Percentiles rank a stretch among this genome's conserved stretches.
These are phyloP conservation scores for Biston stratarius DNA, from an alignment of 2,888 invertebrate species.

Conservation along the genomic window DNA sequence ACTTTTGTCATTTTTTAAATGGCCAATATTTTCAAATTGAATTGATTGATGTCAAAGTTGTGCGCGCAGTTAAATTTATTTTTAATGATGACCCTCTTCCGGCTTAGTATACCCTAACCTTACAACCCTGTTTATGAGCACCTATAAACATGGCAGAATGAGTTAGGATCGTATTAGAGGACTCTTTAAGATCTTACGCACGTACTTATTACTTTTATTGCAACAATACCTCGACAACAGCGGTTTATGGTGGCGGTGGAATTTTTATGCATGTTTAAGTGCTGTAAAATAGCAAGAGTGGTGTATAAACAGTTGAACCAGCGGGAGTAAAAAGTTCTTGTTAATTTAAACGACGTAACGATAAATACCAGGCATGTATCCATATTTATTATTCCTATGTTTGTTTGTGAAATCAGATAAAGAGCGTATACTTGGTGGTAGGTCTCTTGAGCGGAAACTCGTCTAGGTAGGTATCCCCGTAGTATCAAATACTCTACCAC, in stretches of 20 bases:
- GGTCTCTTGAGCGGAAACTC: too few species aligned
- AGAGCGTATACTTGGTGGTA: background rate
- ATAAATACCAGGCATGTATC: constrained; percentile 18
- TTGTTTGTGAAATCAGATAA: background rate
- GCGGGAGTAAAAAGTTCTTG: background rate
- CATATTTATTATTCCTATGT: background rate
- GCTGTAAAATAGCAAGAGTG: constrained; percentile 1
- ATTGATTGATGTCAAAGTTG: too few species aligned
- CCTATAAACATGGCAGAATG: constrained; percentile 60
- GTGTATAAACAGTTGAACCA: constrained; percentile 10
- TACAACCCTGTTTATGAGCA: constrained; percentile 18
- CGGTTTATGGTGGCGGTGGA: constrained; percentile 21
- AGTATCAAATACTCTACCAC: too few species aligned
- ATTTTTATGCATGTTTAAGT: constrained; percentile 27
- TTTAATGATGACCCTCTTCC: too few species aligned
- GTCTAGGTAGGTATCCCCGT: too few species aligned
- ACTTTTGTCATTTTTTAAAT: too few species aligned
- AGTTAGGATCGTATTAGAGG: constrained; percentile 58
- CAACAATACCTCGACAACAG: constrained; percentile 22
- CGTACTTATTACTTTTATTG: constrained; percentile 31
- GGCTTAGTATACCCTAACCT: too few species aligned
- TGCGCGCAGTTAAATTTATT: too few species aligned
- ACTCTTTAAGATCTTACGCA: constrained; percentile 26
- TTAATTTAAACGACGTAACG: constrained; percentile 8
- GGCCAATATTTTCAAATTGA: too few species aligned